phyloP scores from a whole-genome alignment of 92 coral and sea anemone genomes.

The Zoanthus sansibaricus region DNA sequence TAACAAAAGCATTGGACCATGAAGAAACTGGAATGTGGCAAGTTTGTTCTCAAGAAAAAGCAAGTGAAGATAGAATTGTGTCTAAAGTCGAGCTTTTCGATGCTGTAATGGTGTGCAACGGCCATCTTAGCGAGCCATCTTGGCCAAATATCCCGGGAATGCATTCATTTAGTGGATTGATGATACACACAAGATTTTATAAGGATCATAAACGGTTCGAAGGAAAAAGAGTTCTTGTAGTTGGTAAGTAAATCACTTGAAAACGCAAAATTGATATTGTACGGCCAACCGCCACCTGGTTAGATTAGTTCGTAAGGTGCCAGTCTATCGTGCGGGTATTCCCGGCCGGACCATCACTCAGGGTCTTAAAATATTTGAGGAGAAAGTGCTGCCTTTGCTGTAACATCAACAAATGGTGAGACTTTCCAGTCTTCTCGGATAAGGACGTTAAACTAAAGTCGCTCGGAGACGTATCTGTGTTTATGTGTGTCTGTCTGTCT shows the following conservation, averaged over 20 bases:
- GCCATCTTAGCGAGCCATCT: conserved; percentile 59
- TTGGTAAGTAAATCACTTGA: conserved; percentile 46
- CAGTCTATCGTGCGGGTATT: too few relatives aligned
- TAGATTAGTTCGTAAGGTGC: too few relatives aligned
- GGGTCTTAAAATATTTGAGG: too few relatives aligned
- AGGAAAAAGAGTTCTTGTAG: conserved; percentile 53
- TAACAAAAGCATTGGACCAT: conserved; percentile 43
- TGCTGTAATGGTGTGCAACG: conserved; percentile 68
- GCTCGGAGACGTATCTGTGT: too few relatives aligned
- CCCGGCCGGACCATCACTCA: too few relatives aligned
- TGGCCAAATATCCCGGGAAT: conserved; percentile 57
- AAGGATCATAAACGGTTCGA: conserved; percentile 43
- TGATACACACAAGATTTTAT: conserved; percentile 56
- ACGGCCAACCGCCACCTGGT: too few relatives aligned
- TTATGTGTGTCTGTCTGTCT: too few relatives aligned
- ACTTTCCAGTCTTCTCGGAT: too few relatives aligned
- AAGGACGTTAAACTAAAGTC: too few relatives aligned
- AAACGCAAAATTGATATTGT: too few relatives aligned
- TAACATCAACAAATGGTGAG: too few relatives aligned
- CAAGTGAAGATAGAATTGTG: not conserved
- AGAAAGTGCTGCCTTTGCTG: too few relatives aligned
- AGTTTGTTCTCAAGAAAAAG: conserved; percentile 25
- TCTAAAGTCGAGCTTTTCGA: conserved; percentile 46
- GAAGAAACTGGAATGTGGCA: conserved; percentile 51
- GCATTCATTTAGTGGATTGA: conserved; percentile 41